Percentiles rank a stretch among this genome's conserved stretches.
These are phyloP conservation scores for Anhinga rufa DNA, from an alignment of 2,113 vertebrate genomes.

Conservation along the genomic window DNA sequence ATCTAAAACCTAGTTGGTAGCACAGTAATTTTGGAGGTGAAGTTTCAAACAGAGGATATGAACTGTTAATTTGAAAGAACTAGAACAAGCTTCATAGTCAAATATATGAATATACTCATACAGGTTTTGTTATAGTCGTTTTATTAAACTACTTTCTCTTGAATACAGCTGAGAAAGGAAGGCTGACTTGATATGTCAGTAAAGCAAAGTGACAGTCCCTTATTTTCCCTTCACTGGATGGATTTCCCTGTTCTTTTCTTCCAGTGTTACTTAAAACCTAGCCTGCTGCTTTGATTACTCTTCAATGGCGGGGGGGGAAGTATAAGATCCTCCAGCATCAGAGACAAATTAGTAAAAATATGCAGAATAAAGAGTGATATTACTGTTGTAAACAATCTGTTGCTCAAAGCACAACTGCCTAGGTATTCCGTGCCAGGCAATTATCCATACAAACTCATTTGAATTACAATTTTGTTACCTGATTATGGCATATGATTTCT, in stretches of 20 bases:
- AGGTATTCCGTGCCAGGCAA: neutral
- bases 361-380: neutral
- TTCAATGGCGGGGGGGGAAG: no score
- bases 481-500: constrained; percentile 73
- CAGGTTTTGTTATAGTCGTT: neutral
- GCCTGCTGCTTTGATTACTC: neutral
- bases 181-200: neutral
- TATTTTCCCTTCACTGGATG: neutral
- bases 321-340: neutral
- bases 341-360: neutral
- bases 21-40: neutral
- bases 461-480: constrained; percentile 69
- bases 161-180: neutral
- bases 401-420: neutral
- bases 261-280: neutral
- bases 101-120: neutral
- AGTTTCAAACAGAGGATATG: neutral
- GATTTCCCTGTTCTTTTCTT: neutral
- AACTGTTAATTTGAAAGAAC: neutral
- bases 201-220: neutral
- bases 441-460: neutral
- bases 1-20: neutral
- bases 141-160: neutral
- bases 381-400: neutral
- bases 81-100: neutral